Conservation (phyloP, 2,888 invertebrate genomes). For the Hypsopygia costalis region DNA sequence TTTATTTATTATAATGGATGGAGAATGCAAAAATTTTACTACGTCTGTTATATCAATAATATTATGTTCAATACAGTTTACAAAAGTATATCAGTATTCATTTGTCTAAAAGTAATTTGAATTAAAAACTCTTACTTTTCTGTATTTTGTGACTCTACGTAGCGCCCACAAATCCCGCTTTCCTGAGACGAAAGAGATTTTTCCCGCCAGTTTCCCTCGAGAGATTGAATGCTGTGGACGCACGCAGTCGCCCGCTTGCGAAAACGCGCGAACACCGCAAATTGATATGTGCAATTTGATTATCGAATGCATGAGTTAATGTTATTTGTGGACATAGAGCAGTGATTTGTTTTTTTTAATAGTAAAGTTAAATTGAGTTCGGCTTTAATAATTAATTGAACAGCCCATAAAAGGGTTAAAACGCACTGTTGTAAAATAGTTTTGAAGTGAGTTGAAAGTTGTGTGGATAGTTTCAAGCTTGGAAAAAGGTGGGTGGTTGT, state of each 20-base stretch:
- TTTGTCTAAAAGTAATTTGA: too few relatives aligned
- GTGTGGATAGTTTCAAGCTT: neutral
- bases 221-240: conserved; percentile 38
- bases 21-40: too few relatives aligned
- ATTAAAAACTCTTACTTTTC: too few relatives aligned
- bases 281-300: conserved; percentile 7
- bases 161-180: neutral
- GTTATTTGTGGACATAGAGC: neutral
- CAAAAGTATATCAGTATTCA: too few relatives aligned
- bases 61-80: too few relatives aligned
- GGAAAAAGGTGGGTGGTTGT: neutral
- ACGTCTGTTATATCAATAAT: too few relatives aligned
- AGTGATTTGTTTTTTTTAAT: neutral
- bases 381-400: neutral
- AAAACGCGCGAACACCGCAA: conserved; percentile 5
- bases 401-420: neutral
- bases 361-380: neutral
- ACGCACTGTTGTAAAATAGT: neutral
- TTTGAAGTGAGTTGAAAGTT: neutral
- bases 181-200: conserved; percentile 23
- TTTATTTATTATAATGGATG: too few relatives aligned
- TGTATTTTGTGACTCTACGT: too few relatives aligned
- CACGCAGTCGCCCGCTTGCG: neutral
- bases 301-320: conserved; percentile 1
- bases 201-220: conserved; percentile 48